These are phyloP conservation scores for Ataeniobius toweri DNA, from an alignment of 2,797 vertebrate species.

Conservation along the genomic window DNA sequence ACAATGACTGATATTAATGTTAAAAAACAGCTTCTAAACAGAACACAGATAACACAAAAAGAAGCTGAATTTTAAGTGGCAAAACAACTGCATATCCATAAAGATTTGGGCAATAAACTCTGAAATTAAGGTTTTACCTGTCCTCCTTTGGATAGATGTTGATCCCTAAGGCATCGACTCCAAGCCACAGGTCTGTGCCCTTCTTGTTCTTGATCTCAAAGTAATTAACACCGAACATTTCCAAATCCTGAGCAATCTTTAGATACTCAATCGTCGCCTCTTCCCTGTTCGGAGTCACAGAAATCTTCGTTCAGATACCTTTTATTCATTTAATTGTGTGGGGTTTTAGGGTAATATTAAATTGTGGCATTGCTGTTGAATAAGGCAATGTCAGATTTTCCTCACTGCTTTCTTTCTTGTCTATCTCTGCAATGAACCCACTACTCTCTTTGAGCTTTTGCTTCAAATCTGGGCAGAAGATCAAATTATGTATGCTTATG, in stretches of 20 bases:
- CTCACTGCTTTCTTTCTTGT: no score
- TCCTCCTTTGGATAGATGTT: constrained; percentile 96
- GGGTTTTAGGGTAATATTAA: not conserved
- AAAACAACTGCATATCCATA: not conserved
- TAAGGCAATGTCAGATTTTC: not conserved
- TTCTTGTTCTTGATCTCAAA: constrained; percentile 99
- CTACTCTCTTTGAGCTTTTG: not conserved
- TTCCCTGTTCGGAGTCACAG: constrained; percentile 78
- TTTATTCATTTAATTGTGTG: not conserved
- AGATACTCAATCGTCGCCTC: constrained; percentile 93
- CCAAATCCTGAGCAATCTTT: constrained; percentile 97
- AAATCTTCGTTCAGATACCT: not conserved
- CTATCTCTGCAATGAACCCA: no score
- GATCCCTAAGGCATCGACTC: constrained; percentile 93
- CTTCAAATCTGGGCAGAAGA: no score
- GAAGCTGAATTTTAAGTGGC: not conserved
- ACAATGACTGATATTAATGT: not conserved
- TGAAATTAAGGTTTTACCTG: constrained; percentile 65
- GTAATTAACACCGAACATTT: constrained; percentile 98
- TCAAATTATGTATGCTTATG: no score
- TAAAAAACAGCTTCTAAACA: not conserved
- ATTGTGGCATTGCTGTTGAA: no score
- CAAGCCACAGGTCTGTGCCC: constrained; percentile 93
- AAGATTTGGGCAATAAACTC: not conserved
- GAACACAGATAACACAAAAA: not conserved